Conservation (phyloP, 2,888 invertebrate species). For the Tipula vernalis region DNA sequence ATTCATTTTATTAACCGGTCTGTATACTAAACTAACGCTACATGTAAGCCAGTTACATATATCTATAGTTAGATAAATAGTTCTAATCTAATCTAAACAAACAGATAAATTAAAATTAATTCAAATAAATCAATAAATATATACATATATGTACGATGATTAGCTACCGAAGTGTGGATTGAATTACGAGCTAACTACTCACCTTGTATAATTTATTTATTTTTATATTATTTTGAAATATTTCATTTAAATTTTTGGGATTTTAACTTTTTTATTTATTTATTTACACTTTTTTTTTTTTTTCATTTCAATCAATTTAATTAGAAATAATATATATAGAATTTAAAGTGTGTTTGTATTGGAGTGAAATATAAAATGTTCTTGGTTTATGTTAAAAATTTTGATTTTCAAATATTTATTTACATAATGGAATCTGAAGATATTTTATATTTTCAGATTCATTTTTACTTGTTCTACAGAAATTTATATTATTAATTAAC, state of each 20-base stretch:
- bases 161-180: not conserved
- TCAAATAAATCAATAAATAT: conserved; percentile 4
- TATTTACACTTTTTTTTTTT: not conserved
- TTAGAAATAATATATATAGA: not conserved
- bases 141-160: not conserved
- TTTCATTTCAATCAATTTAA: not conserved
- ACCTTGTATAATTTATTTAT: not conserved
- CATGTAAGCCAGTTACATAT: not conserved
- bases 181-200: conserved; percentile 4
- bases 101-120: not conserved
- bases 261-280: not conserved
- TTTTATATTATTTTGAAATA: conserved; percentile 4
- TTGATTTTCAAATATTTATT: not conserved
- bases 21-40: not conserved
- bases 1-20: not conserved
- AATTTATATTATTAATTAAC: not conserved
- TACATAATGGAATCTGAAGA: not conserved
- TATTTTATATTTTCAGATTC: not conserved
- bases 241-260: not conserved
- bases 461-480: not conserved
- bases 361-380: not conserved
- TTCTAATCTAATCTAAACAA: not conserved
- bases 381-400: not conserved
- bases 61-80: not conserved
- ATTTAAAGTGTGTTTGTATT: not conserved